phyloP scores from a whole-genome alignment of 2,113 vertebrate species.

The Macquaria australasica region DNA sequence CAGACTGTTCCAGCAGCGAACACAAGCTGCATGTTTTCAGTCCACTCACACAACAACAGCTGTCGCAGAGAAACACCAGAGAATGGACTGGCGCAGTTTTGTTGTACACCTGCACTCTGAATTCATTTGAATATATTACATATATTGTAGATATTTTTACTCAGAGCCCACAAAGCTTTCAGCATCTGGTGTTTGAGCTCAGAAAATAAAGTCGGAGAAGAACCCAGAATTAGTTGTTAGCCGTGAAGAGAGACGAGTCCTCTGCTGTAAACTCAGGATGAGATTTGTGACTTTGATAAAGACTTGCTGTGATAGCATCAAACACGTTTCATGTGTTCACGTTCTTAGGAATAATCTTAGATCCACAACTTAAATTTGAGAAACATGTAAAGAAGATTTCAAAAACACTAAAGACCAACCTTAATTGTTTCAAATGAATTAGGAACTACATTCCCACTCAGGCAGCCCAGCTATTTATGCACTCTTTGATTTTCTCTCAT shows the following conservation, averaged over 20 bases:
- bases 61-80: not conserved
- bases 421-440: too few species aligned
- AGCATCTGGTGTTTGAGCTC: too few species aligned
- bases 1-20: not conserved
- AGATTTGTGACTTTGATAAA: not conserved
- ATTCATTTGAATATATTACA: not conserved
- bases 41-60: constrained; percentile 1
- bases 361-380: too few species aligned
- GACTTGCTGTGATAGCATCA: not conserved
- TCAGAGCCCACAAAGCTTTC: not conserved
- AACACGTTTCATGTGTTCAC: not conserved
- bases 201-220: not conserved
- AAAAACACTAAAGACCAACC: too few species aligned
- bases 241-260: not conserved
- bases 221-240: not conserved
- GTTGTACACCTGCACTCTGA: not conserved
- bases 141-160: not conserved
- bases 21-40: constrained; percentile 2
- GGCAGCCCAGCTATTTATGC: too few species aligned
- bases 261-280: not conserved
- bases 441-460: too few species aligned
- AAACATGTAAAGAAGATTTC: too few species aligned
- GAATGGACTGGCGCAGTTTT: not conserved
- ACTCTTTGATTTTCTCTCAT: too few species aligned
- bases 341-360: too few species aligned